phyloP scores from a whole-genome alignment of 2,888 invertebrate species.

The Autographa gamma region DNA sequence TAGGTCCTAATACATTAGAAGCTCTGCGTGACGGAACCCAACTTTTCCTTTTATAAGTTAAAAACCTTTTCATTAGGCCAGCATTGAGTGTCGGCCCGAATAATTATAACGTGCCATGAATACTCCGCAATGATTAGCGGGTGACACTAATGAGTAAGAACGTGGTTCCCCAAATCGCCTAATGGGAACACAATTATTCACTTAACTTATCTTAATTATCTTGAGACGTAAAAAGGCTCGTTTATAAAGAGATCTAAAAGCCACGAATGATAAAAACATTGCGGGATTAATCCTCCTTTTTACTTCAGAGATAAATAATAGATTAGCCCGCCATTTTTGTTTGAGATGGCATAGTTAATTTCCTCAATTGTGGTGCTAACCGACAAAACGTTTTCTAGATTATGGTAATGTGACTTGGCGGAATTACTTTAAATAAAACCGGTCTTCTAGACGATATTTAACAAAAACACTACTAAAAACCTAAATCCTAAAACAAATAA shows the following conservation, averaged over 20 bases:
- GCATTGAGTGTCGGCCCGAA: constrained; percentile 56
- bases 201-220: constrained; percentile 51
- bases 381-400: constrained; percentile 2
- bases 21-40: constrained; percentile 37
- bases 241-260: constrained; percentile 29
- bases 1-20: constrained; percentile 37
- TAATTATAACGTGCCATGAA: constrained; percentile 66
- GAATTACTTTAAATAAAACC: not conserved
- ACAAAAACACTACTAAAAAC: too few species aligned
- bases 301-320: constrained; percentile 9
- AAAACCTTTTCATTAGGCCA: constrained; percentile 64
- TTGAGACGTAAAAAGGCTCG: constrained; percentile 32
- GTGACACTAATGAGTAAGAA: constrained; percentile 59
- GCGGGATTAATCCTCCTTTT: constrained; percentile 5
- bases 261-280: constrained; percentile 12
- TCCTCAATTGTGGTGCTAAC: not conserved
- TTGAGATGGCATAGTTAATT: constrained; percentile 4
- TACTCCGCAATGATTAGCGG: constrained; percentile 58
- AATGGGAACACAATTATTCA: constrained; percentile 50
- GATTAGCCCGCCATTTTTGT: constrained; percentile 1
- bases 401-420: not conserved
- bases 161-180: constrained; percentile 37
- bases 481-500: not conserved
- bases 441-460: too few species aligned
- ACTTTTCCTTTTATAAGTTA: constrained; percentile 56